A percentile compares a stretch with the other conserved stretches of the same genome.
These are phyloP conservation scores for Venustoraphidia nigricollis DNA, from an alignment of 2,888 invertebrate species.

Conservation along the genomic window DNA sequence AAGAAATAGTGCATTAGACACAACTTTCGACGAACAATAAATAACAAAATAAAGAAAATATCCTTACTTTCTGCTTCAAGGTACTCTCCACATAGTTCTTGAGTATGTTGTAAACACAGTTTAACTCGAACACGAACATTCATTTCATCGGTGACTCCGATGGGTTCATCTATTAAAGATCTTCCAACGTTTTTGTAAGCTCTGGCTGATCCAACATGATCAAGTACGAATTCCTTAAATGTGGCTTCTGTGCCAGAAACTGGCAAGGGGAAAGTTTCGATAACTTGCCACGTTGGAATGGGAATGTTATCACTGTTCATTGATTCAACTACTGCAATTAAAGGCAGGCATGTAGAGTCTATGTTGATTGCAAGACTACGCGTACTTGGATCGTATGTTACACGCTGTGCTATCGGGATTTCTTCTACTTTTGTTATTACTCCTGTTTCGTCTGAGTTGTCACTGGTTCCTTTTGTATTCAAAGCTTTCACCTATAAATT, in stretches of 20 bases:
- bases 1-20: constrained; percentile 1
- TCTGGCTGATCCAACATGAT: constrained; percentile 37
- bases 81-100: constrained; percentile 71
- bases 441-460: constrained; percentile 70
- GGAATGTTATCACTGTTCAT: constrained; percentile 41
- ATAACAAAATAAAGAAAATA: not conserved
- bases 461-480: constrained; percentile 76
- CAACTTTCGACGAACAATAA: not conserved
- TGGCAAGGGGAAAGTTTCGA: constrained; percentile 55
- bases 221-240: constrained; percentile 52
- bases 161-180: constrained; percentile 36
- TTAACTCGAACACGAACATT: constrained; percentile 61
- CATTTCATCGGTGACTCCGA: constrained; percentile 41
- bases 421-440: constrained; percentile 72
- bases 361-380: constrained; percentile 64
- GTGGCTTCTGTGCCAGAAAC: constrained; percentile 55
- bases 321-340: constrained; percentile 62
- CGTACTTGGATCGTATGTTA: constrained; percentile 67
- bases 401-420: constrained; percentile 65
- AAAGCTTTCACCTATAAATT: constrained; percentile 57
- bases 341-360: constrained; percentile 59
- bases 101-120: constrained; percentile 65
- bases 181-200: constrained; percentile 29
- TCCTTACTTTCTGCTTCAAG: constrained; percentile 70
- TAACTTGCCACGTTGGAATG: constrained; percentile 48